Conservation (phyloP, 37 sponge, comb jelly and placozoan genomes). For the Halisarca cf. caerulea region DNA sequence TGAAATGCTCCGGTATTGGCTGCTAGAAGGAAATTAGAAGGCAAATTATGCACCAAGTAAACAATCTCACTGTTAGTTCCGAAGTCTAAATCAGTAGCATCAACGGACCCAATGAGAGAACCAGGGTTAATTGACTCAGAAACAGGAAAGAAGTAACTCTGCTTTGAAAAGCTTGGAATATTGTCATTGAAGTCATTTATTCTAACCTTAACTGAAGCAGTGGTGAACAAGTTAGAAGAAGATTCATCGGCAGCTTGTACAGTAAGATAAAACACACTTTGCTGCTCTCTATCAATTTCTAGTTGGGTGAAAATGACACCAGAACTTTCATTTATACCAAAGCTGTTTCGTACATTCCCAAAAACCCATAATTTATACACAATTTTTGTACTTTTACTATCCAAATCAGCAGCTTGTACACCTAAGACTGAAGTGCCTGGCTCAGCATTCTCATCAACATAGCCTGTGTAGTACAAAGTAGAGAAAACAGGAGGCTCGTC, state of each 20-base stretch:
- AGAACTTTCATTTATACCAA: neutral
- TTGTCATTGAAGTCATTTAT: slow-evolving; percentile 50
- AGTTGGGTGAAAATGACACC: slow-evolving; percentile 3
- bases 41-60: slow-evolving; percentile 30
- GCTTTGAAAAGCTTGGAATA: slow-evolving; percentile 46
- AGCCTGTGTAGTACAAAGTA: neutral
- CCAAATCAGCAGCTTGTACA: neutral
- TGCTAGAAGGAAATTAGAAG: slow-evolving; percentile 34
- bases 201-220: slow-evolving; percentile 33
- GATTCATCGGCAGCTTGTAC: slow-evolving; percentile 13
- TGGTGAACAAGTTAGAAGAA: neutral
- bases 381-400: neutral
- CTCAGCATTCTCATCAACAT: neutral
- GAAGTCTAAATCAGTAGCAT: slow-evolving; percentile 56
- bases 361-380: neutral
- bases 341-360: neutral
- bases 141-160: slow-evolving; percentile 38
- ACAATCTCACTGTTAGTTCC: slow-evolving; percentile 29
- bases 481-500: neutral
- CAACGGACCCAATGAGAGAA: slow-evolving; percentile 26
- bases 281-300: slow-evolving; percentile 8
- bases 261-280: neutral
- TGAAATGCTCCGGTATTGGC: slow-evolving; percentile 1
- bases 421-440: neutral
- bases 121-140: slow-evolving; percentile 39